Evolutionary conservation across 2,888 invertebrate species (phyloP).

Genomic region (Muscina levida): DNA sequence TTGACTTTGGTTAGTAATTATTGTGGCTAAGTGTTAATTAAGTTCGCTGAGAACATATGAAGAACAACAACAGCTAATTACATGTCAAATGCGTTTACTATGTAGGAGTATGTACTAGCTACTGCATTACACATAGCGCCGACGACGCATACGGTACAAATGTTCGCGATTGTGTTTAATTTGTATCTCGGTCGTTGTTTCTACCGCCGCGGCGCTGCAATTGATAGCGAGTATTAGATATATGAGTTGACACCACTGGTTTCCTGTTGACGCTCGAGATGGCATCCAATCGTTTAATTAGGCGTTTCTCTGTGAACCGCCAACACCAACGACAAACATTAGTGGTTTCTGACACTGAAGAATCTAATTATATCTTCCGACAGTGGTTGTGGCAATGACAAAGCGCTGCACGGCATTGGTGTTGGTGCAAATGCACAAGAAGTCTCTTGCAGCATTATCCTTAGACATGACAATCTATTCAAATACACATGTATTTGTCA

Average conservation of each 20-base stretch:
- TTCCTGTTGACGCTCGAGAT: neutral
- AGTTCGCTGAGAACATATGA: neutral
- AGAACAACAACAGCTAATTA: constrained; percentile 6
- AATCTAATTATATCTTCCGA: neutral
- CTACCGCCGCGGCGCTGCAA: no score
- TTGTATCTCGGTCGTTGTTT: no score
- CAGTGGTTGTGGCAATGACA: neutral
- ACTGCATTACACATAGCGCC: no score
- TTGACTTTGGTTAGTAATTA: neutral
- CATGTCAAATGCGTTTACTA: neutral
- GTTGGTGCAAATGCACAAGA: neutral
- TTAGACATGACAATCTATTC: neutral
- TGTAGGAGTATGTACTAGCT: no score
- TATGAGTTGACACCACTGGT: neutral
- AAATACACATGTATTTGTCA: neutral
- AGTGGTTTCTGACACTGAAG: neutral
- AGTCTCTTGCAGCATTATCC: neutral
- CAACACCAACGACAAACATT: neutral
- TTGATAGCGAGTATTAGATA: constrained; percentile 4
- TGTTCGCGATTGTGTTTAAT: no score
- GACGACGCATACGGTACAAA: no score
- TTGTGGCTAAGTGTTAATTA: constrained; percentile 4
- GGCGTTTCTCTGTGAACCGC: neutral
- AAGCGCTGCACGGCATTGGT: no score
- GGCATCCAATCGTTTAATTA: constrained; percentile 6